Base-by-base conservation (phyloP, 2,888 invertebrate genomes). In the Melinopterus prodromus region DNA sequence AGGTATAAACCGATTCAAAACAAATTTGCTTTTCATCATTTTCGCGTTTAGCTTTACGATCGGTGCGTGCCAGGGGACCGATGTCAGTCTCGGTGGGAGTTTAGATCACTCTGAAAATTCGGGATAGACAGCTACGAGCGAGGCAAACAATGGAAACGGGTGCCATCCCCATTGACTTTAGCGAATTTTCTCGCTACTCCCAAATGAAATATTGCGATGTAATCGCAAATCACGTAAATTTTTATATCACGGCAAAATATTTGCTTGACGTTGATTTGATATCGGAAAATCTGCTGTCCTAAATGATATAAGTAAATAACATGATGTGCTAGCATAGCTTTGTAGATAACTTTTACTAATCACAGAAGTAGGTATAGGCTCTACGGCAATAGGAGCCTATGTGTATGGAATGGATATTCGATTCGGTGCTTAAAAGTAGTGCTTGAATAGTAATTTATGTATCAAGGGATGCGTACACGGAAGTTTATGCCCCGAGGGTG, bases 1-100 rank as follows among this genome's bases (percentile, higher is more conserved):
- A 12, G 53, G 53, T 53, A 53, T 4, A 53, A 53, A 53, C 53
- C 53, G 53, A 53, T 53, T 53, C 53, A 53, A 53, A 53, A 53
- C 53, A 53, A 53, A 53, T 53, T 53, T 53, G 53, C 53, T 53
- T 53, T 53, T 53, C 53, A 53, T 53, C 53, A 53, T 53, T 53
- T 53, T 53, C 53, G 53, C 53, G 53, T 53, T 53, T 53, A 53
- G 53, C 53, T 53, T 53, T 53, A 53, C 53, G 53, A 53, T 53
- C 53, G 5, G 53, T 4, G 53, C 53, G 53, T 53, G 53, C 53
- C 53, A 53, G 53, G 53, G 53, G 53, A 53, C 53, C 53, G 53
- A 53, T 53, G 53, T 53, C 53, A 53, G 3, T 53, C 53, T 53
- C 53, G 53, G 1, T 12, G 53, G 53, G 53, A 53, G 53, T 53